Evolutionary conservation across 2,113 vertebrate genomes (phyloP), one percentile per base, ranked within the genome.

Genomic region (Bambusicola thoracicus): DNA sequence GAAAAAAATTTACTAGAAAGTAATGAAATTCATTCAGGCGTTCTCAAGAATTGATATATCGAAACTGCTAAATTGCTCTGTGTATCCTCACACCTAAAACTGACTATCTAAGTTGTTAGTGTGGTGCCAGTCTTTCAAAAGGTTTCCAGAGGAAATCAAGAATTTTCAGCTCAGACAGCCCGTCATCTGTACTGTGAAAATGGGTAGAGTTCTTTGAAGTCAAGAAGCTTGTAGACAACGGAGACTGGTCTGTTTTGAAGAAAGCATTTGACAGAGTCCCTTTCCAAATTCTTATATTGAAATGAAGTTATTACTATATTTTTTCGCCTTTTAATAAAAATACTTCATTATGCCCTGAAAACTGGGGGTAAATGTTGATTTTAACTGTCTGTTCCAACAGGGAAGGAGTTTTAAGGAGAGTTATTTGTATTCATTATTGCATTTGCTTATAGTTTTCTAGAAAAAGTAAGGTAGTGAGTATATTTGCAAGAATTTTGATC

Each of bases 181-280:
- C 72, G 75, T 85, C 80, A 96, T 87, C 85, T 91, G 90, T 91
- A 80, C 90, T 87, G 68, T 91, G 85, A 92, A 95, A 95, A 82
- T 62, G 67, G 41, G 21, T 82, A 74, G 75, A 85, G 58, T 76
- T 85, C 74, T 92, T 91, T 90, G 72, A 87, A 85, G 38, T 89
- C 82, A 77, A 55, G 70, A 87, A 80, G 29, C 29, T 13, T 18
- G 8, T 66, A 80, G 67, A 66, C 30, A 27, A 1, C 2, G 67
- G 51, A 79, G 34, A 80, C 79, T 32, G 84, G 4, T 40, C 46
- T 69, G n/a, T 6, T 62, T 77, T 55, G 49, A 49, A 18, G 29
- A 82, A 85, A 89, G 25, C 74, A 21, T 80, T 76, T 80, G 70
- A 56, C 56, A 75, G 76, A 85, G 70, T 80, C 40, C 22, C 20